Conservation (phyloP, 2,113 vertebrate species). For the Lagopus leucura region DNA sequence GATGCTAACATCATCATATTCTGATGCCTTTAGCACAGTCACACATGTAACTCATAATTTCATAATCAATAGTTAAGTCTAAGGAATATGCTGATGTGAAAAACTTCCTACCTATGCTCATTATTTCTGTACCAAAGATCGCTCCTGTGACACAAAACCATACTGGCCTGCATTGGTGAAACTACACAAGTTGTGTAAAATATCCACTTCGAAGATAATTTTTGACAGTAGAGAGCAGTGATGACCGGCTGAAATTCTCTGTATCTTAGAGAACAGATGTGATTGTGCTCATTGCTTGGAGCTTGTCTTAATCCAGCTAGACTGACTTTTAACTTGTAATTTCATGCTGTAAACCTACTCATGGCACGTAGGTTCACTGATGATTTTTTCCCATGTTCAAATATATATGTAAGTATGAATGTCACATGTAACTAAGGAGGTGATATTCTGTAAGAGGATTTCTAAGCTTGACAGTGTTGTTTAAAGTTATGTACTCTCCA, state of each 20-base stretch:
- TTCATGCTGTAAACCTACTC: neutral
- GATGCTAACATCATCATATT: neutral
- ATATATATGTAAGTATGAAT: neutral
- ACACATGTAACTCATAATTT: neutral
- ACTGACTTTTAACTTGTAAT: neutral
- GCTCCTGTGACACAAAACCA: rapidly evolving
- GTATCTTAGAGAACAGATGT: neutral
- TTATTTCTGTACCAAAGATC: neutral
- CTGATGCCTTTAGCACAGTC: neutral
- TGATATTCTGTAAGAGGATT: neutral
- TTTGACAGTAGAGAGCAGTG: neutral
- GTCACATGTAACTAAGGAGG: rapidly evolving
- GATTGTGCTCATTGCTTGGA: neutral
- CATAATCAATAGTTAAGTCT: neutral
- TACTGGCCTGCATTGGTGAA: neutral
- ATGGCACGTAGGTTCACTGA: neutral
- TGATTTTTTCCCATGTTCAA: neutral
- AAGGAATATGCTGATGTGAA: rapidly evolving
- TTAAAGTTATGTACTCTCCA: neutral
- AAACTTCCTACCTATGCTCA: neutral
- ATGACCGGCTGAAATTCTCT: neutral
- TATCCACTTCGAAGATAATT: neutral
- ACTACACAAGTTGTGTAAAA: neutral
- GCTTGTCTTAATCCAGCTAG: neutral
- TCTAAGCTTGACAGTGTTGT: neutral